A percentile compares a stretch with the other conserved stretches of the same genome.
Conservation (phyloP, 2,113 vertebrate genomes). For the Phylloscopus trochiloides region DNA sequence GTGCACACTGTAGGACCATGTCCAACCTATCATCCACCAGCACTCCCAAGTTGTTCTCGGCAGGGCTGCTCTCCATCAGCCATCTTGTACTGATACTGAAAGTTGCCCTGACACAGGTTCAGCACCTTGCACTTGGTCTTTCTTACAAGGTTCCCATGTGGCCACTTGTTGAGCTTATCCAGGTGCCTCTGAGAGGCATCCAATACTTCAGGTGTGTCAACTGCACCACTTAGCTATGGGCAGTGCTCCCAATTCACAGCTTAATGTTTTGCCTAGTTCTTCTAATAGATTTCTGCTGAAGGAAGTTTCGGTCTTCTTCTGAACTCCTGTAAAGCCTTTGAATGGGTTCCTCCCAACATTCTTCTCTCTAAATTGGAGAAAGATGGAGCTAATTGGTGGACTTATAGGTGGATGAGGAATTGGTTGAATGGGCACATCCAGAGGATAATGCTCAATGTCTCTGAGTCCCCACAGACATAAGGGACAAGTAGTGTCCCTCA, state of each 20-base stretch:
- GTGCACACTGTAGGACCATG: neutral
- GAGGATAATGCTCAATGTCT: neutral
- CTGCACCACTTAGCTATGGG: accelerated
- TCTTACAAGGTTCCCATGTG: neutral
- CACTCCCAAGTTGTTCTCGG: accelerated
- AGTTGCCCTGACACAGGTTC: neutral
- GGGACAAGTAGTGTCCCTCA: neutral
- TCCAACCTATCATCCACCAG: neutral
- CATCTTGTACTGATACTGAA: neutral
- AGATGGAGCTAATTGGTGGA: neutral
- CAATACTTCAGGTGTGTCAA: neutral
- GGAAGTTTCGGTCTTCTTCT: neutral
- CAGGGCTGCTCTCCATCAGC: neutral
- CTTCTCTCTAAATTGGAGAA: neutral
- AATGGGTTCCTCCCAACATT: neutral
- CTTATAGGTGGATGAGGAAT: neutral
- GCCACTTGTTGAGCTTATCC: neutral
- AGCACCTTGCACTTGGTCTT: neutral
- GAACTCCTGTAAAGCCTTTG: neutral
- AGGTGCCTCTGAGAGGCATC: neutral
- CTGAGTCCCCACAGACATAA: neutral
- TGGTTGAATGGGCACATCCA: neutral
- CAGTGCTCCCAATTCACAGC: neutral
- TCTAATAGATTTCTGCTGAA: neutral
- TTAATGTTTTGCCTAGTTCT: neutral